phyloP scores from a whole-genome alignment of 92 coral and sea anemone species.

The Porites lobata region DNA sequence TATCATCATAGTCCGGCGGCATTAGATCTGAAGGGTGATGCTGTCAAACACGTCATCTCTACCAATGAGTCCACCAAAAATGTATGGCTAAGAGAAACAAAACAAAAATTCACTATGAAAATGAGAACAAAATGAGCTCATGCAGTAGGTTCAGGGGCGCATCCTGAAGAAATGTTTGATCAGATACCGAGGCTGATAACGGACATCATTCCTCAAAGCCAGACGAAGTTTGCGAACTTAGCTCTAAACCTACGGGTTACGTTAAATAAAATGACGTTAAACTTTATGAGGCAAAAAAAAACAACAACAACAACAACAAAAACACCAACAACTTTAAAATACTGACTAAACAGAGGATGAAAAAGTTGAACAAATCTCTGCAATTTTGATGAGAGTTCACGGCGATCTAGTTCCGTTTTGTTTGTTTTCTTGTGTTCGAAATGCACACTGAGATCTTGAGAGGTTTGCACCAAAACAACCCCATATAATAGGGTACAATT shows the following conservation, averaged over 20 bases:
- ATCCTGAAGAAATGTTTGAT: background rate
- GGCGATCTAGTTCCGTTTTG: no score
- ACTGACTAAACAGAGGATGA: no score
- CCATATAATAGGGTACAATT: no score
- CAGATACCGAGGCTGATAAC: background rate
- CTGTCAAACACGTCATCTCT: conserved; percentile 91
- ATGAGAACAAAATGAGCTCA: background rate
- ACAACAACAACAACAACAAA: background rate
- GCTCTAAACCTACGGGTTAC: background rate
- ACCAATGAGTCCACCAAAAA: conserved; percentile 91
- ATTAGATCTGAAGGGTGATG: conserved; percentile 33
- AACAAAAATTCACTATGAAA: background rate
- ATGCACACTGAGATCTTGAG: no score
- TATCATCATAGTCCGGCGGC: background rate
- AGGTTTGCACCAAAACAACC: no score
- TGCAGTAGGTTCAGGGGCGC: background rate
- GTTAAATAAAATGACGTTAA: background rate
- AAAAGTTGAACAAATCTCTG: no score
- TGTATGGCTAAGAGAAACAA: conserved; percentile 74
- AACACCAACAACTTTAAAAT: background rate
- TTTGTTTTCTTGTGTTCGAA: no score
- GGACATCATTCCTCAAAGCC: no score
- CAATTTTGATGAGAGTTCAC: no score
- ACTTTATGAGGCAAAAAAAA: background rate
- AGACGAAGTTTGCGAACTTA: no score